Base-by-base conservation (phyloP, 2,113 vertebrate genomes). In the Cheilinus undulatus region DNA sequence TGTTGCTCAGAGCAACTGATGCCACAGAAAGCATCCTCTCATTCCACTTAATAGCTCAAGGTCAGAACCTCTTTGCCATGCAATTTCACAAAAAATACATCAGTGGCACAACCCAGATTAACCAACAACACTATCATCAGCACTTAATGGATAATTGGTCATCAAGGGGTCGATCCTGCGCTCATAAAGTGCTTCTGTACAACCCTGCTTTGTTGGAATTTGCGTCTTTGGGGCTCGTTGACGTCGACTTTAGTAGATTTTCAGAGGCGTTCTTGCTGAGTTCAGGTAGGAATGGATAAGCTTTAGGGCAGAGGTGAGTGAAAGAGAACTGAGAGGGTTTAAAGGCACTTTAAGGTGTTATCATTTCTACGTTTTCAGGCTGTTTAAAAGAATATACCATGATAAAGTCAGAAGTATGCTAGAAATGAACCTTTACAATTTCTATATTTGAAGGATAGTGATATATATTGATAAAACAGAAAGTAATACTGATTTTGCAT, bases 111-210 rank as follows among this genome's bases (percentile, higher is more conserved):
- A 27, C 13, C 20, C 30, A 56, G 38, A 65, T 69, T 53, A 62
- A 34, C 38, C 28, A 19, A 15, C 0, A 5, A 26, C 56, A 48
- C 52, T 19, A 56, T 42, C 27, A 42, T 38, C 38, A 49, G 45
- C 28, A 30, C 59, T 68, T 30, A 60, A 22, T 36, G 69, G 15
- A 68, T 56, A 68, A 77, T 53, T 73, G 49, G 60, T 77, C 26
- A 71, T 48, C 34, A 63, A 58, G n/a, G 15, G 49, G 45, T 70
- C 67, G 65, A 42, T 17, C 17, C 42, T 54, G 23, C 63, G 54
- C 30, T 40, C 11, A 34, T 17, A 26, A 40, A 69, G 32, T 27
- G 46, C 42, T 32, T 61, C 19, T 50, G n/a, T 60, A 17, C 2
- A 27, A 38, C 51, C 24, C 0, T n/a, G 13, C 12, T 11, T n/a